A percentile compares a stretch with the other conserved stretches of the same genome.
Conservation (phyloP, 2,113 vertebrate genomes). For the Polyodon spathula region DNA sequence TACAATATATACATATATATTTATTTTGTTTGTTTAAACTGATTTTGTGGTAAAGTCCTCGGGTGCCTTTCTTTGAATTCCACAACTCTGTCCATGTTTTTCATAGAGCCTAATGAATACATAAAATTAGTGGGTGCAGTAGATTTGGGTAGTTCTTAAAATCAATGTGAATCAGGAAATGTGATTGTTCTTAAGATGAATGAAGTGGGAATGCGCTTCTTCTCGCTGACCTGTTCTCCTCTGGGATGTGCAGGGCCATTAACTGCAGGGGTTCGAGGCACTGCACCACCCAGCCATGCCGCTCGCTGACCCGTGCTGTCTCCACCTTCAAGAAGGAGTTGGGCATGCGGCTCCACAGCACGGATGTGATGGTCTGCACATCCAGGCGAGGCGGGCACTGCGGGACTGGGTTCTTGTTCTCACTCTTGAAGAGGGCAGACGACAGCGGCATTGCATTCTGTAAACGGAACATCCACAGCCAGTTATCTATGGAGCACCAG, state of each 20-base stretch:
- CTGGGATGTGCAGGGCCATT: slow-evolving; percentile 93
- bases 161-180: not conserved
- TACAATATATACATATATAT: too few species aligned
- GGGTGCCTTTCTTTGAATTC: too few species aligned
- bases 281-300: slow-evolving; percentile 89
- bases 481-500: too few species aligned
- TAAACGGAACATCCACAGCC: slow-evolving; percentile 4
- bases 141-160: too few species aligned
- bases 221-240: slow-evolving; percentile 78
- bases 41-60: too few species aligned
- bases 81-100: too few species aligned
- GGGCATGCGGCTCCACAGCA: slow-evolving; percentile 96
- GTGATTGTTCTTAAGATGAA: not conserved
- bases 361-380: slow-evolving; percentile 83
- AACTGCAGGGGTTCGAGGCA: slow-evolving; percentile 91
- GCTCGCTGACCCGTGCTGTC: slow-evolving; percentile 76
- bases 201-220: slow-evolving; percentile 4
- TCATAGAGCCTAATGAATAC: too few species aligned
- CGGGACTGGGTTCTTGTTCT: slow-evolving; percentile 86
- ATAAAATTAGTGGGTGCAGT: too few species aligned
- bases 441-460: slow-evolving; percentile 95
- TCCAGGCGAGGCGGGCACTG: slow-evolving; percentile 90
- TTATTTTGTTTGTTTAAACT: too few species aligned
- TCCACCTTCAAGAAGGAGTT: slow-evolving; percentile 88
- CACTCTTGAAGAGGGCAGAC: slow-evolving; percentile 92